Percentiles rank a stretch among this genome's conserved stretches.
These are phyloP conservation scores for Halesus radiatus DNA, from an alignment of 1,140 invertebrate species.

Conservation along the genomic window DNA sequence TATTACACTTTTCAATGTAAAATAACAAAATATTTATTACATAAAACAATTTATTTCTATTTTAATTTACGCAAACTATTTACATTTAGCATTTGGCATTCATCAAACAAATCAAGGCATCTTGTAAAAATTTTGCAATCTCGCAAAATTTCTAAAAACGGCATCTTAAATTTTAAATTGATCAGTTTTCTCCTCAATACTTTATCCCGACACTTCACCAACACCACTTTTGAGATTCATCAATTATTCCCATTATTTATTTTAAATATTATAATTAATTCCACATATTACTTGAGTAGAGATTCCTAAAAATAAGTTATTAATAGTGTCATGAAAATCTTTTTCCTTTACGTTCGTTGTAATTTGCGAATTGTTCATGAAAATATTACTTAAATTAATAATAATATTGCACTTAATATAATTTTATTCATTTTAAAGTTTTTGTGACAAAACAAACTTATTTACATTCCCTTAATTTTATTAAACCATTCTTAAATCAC, in stretches of 20 bases:
- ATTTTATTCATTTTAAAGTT: not conserved
- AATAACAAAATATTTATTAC: no score
- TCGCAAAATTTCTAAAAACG: conserved; percentile 40
- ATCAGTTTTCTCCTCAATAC: not conserved
- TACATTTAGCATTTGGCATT: conserved; percentile 44
- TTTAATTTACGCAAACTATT: conserved; percentile 27
- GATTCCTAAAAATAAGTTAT: not conserved
- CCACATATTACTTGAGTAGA: not conserved
- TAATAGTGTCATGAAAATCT: not conserved
- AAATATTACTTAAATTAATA: conserved; percentile 17
- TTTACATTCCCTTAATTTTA: no score
- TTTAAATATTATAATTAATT: not conserved
- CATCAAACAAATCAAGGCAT: conserved; percentile 24
- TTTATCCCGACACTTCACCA: conserved; percentile 7
- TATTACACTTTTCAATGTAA: no score
- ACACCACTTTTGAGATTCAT: conserved; percentile 23
- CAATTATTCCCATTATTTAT: not conserved
- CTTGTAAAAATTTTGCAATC: conserved; percentile 41
- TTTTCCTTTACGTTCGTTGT: not conserved
- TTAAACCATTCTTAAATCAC: no score
- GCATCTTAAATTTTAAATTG: conserved; percentile 18
- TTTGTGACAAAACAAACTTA: not conserved
- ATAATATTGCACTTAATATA: conserved; percentile 25
- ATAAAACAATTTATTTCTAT: no score
- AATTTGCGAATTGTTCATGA: not conserved